Base-by-base conservation (phyloP, 2,888 invertebrate genomes). In the Drosophila antonietae region DNA sequence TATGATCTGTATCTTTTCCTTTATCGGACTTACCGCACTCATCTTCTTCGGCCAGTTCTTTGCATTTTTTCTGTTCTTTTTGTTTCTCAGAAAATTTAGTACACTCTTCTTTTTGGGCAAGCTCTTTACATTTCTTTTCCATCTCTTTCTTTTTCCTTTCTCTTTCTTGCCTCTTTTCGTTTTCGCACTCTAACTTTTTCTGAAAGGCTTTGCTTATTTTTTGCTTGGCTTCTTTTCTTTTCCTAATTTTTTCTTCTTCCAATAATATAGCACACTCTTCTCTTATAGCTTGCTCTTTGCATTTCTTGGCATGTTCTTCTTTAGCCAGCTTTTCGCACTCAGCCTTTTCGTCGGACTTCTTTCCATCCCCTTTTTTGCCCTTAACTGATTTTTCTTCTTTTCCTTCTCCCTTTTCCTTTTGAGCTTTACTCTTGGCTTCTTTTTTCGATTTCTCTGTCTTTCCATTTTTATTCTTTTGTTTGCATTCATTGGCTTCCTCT, bases 21-120 rank as follows among this genome's bases (percentile, higher is more conserved):
- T 7, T 18, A 5, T 47, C 35, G 12, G 60, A 53, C n/a, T 59
- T 59, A 9, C 12, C 20, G 18, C 18, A 61, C 33, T 28, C 33
- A n/a, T 33, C 10, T 47, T 72, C 61, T 0, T 58, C 66, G 37
- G 37, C 14, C 35, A 66, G 8, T 46, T 65, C 58, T 43, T 61
- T 72, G 1, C 77, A 65, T 28, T 60, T 49, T 1, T 58, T 10
- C 60, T 39, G 3, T 33, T 65, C 41, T 15, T 20, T 8, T 9
- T 61, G 28, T 3, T 20, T 1, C 1, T 43, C 3, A 5, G 46
- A 56, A 23, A 23, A 5, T 51, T 62, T 64, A 23, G 28, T n/a
- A 31, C 61, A 61, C 33, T 57, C 12, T 44, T 33, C 20, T 12
- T 35, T 23, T 12, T 4, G 10, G 8, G 35, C 44, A 33, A 58